phyloP scores from a whole-genome alignment of 2,797 vertebrate genomes.

The Ceryle rudis region DNA sequence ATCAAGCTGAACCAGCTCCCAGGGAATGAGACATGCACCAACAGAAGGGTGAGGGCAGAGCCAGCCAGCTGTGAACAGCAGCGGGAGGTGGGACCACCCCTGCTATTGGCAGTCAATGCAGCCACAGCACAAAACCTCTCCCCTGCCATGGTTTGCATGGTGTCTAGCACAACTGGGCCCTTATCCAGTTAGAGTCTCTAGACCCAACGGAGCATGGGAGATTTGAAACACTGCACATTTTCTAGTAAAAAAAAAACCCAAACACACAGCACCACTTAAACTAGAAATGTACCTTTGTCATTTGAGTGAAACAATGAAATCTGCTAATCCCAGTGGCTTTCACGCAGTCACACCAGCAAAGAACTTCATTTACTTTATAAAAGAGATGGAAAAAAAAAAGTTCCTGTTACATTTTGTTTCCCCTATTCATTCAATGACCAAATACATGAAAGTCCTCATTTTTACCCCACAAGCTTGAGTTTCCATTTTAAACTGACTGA shows the following conservation, averaged over 20 bases:
- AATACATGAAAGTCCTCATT: not conserved
- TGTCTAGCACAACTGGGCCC: not conserved
- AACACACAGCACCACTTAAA: not conserved
- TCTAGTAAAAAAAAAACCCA: not conserved
- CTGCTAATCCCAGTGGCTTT: not conserved
- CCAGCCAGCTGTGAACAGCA: not conserved
- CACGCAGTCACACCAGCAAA: not conserved
- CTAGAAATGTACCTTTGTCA: not conserved
- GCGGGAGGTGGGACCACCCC: not conserved
- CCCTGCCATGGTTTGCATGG: rapidly evolving
- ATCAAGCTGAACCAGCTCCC: not conserved
- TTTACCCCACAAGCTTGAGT: not conserved
- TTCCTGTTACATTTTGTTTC: not conserved
- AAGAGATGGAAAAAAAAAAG: not conserved
- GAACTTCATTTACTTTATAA: not conserved
- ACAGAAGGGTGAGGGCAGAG: not conserved
- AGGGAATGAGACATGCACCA: not conserved
- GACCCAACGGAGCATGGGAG: not conserved
- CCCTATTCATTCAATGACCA: not conserved
- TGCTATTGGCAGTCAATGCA: not conserved
- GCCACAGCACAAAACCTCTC: not conserved
- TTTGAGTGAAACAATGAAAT: not conserved
- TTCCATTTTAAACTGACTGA: not conserved
- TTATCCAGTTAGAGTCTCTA: not conserved
- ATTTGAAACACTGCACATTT: not conserved